A percentile compares a stretch with the other conserved stretches of the same genome.
Conservation (phyloP, 2,113 vertebrate species). For the Seriola dumerili region DNA sequence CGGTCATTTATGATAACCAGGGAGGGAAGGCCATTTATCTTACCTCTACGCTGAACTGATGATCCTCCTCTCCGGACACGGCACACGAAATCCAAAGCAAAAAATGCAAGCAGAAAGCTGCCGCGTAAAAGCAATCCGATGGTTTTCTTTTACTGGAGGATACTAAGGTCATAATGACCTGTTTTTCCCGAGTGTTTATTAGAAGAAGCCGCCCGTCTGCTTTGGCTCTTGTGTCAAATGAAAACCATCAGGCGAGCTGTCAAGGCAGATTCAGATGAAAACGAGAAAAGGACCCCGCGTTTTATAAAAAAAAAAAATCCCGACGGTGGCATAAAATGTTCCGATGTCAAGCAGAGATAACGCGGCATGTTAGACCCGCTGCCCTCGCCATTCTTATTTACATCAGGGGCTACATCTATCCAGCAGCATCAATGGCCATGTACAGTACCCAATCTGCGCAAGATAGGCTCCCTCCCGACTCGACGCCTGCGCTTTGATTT, state of each 20-base stretch:
- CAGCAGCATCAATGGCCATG: slow-evolving; percentile 81
- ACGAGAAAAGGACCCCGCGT: slow-evolving; percentile 33
- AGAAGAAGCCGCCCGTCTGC: slow-evolving; percentile 81
- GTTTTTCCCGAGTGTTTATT: slow-evolving; percentile 77
- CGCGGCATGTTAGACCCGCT: slow-evolving; percentile 62
- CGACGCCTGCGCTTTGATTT: slow-evolving; percentile 85
- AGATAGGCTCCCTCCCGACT: slow-evolving; percentile 74
- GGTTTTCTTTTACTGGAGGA: slow-evolving; percentile 78
- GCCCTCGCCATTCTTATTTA: slow-evolving; percentile 79
- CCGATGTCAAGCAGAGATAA: slow-evolving; percentile 71
- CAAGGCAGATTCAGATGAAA: slow-evolving; percentile 58
- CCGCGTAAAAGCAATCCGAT: slow-evolving; percentile 81
- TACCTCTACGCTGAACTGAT: slow-evolving; percentile 98
- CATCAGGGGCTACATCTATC: slow-evolving; percentile 76
- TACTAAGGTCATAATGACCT: slow-evolving; percentile 85
- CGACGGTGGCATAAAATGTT: slow-evolving; percentile 39
- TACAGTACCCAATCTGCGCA: slow-evolving; percentile 79
- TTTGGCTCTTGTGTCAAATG: slow-evolving; percentile 76
- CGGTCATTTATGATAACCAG: slow-evolving; percentile 62
- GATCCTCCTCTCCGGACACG: slow-evolving; percentile 89
- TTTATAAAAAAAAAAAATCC: slow-evolving; percentile 27
- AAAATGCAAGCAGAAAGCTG: slow-evolving; percentile 90
- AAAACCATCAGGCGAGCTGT: slow-evolving; percentile 72
- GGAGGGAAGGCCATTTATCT: slow-evolving; percentile 80
- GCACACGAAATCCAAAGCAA: slow-evolving; percentile 92